Evolutionary conservation across 2,797 vertebrate species (phyloP), one percentile per base, ranked within the genome.

Genomic region (Phoeniculus purpureus): DNA sequence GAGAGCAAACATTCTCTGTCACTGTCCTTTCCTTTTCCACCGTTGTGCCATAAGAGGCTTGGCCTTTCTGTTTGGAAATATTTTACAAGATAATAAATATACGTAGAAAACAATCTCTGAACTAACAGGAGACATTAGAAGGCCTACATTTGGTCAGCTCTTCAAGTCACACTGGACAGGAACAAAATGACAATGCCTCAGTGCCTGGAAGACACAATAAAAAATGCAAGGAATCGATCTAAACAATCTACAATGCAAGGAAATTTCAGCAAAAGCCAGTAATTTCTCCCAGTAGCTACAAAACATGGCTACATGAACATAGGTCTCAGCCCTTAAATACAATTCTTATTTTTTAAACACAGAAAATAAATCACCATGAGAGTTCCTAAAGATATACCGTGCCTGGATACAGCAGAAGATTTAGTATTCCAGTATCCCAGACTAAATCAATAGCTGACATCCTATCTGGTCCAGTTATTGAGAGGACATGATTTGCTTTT

Each of bases 361-460:
- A 91, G 93, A 95, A 93, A 93, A 85, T 92, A 92, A 87, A 94
- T 88, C 58, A 74, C 15, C 40, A 15, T 77, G 84, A 89, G 50
- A 81, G 72, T 93, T 95, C 64, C 32, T 82, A 92, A 96, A 93
- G 77, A 96, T 92, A 92, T 79, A 94, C 48, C 78, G 32, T 90
- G 78, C 74, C 85, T 93, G 70, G 68, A 92, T 95, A 94, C 81
- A 94, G 94, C 94, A 85, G 61, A 92, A 96, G 91, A 97, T 97
- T 96, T 96, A 97, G 87, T 95, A 89, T 85, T 93, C 71, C 48
- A 22, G 50, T 90, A 88, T 94, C 87, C 90, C 88, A 95, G 93
- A 96, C 92, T 96, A 94, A 95, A 96, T 97, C 96, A 96, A 97
- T 97, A 97, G 89, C 71, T 92, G 94, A 92, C 92, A 96, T 95